Conservation (phyloP, 2,113 vertebrate genomes). For the Phrynocephalus versicolor region DNA sequence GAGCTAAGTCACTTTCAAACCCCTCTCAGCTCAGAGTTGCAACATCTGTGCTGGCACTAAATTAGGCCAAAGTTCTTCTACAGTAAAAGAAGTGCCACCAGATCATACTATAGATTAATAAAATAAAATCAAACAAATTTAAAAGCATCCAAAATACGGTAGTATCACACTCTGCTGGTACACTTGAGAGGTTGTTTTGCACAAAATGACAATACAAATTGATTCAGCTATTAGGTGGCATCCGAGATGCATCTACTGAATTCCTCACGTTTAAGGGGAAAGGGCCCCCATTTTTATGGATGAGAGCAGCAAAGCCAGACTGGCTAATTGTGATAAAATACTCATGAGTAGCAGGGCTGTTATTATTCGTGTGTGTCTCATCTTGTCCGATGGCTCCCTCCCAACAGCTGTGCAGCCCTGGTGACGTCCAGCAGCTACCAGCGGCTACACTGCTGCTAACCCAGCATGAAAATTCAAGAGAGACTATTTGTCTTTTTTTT, state of each 20-base stretch:
- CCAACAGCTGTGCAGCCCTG: not conserved
- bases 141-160: not conserved
- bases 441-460: conserved; percentile 4
- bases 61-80: too few species aligned
- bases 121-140: not conserved
- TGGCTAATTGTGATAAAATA: not conserved
- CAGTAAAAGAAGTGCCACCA: not conserved
- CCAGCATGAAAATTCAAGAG: not conserved
- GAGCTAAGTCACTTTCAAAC: too few species aligned
- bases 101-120: not conserved
- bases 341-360: not conserved
- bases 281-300: not conserved
- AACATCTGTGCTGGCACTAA: too few species aligned
- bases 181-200: not conserved
- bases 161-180: not conserved
- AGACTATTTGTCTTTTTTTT: not conserved
- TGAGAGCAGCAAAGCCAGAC: not conserved
- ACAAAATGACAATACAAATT: not conserved
- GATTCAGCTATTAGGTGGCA: not conserved
- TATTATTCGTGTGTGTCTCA: not conserved
- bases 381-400: not conserved
- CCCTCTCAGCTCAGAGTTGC: too few species aligned
- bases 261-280: not conserved
- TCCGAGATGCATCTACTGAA: not conserved
- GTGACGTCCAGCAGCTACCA: not conserved